Evolutionary conservation across 2,113 vertebrate species (phyloP).

Genomic region (Alosa alosa): DNA sequence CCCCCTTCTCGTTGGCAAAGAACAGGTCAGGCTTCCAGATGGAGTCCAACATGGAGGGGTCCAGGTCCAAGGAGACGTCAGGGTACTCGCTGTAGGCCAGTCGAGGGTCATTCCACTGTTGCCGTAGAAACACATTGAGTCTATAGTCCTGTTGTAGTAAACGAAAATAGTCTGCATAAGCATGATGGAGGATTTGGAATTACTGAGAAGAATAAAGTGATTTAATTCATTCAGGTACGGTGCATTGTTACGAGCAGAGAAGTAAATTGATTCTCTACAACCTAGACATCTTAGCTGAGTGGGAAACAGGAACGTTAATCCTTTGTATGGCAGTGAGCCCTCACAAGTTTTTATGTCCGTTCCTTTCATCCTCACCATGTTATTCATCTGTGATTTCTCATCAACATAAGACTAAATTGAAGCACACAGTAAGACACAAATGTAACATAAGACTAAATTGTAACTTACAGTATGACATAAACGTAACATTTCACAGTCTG

Average conservation of each 20-base stretch:
- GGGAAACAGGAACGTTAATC: too few relatives aligned
- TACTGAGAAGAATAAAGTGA: neutral
- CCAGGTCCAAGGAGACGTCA: slow-evolving; percentile 85
- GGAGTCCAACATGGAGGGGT: slow-evolving; percentile 91
- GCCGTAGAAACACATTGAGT: slow-evolving; percentile 88
- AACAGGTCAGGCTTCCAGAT: slow-evolving; percentile 96
- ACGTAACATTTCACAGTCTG: neutral
- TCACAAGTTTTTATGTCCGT: too few relatives aligned
- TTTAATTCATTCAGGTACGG: too few relatives aligned
- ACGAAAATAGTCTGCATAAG: neutral
- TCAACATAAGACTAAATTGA: neutral
- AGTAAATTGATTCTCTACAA: too few relatives aligned
- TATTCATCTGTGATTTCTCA: neutral
- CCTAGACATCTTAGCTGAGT: too few relatives aligned
- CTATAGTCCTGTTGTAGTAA: slow-evolving; percentile 80
- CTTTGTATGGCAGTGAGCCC: too few relatives aligned
- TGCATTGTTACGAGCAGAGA: too few relatives aligned
- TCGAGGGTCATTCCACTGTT: slow-evolving; percentile 92
- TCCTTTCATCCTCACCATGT: neutral
- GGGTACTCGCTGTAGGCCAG: slow-evolving; percentile 89
- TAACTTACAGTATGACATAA: too few relatives aligned
- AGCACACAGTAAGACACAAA: neutral
- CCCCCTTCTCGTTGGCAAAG: slow-evolving; percentile 92
- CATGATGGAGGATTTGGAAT: neutral
- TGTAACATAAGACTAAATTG: neutral